Percentiles rank a stretch among this genome's conserved stretches.
phyloP scores from a whole-genome alignment of 2,888 invertebrate species.

The Athalia circularis region DNA sequence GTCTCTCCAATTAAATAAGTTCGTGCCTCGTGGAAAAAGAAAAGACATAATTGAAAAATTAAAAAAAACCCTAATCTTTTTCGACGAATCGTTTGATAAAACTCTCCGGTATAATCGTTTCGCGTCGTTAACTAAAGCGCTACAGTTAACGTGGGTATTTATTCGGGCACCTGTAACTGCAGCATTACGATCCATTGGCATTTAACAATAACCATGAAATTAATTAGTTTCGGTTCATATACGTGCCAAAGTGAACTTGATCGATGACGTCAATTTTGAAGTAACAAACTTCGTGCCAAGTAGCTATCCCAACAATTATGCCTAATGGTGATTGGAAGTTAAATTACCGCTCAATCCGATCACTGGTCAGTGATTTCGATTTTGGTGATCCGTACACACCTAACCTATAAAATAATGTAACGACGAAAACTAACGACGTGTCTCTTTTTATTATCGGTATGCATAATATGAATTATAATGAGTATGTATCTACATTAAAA shows the following conservation, averaged over 20 bases:
- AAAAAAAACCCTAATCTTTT: background rate
- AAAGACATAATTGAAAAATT: background rate
- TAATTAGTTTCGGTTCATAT: constrained; percentile 31
- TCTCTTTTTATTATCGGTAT: background rate
- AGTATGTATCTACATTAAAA: background rate
- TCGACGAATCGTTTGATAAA: too few relatives aligned
- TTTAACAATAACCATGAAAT: constrained; percentile 7
- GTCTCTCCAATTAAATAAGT: too few relatives aligned
- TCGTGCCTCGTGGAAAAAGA: too few relatives aligned
- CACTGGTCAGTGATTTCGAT: constrained; percentile 21
- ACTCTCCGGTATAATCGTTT: too few relatives aligned
- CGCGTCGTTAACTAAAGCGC: background rate
- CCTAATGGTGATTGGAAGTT: constrained; percentile 34
- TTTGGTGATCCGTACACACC: background rate
- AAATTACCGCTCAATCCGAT: constrained; percentile 29
- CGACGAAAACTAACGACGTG: constrained; percentile 24
- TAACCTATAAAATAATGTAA: background rate
- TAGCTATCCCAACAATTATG: constrained; percentile 5
- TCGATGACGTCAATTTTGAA: constrained; percentile 30
- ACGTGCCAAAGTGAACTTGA: constrained; percentile 8
- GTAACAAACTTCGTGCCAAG: constrained; percentile 24
- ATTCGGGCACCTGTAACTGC: background rate
- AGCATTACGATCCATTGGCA: background rate
- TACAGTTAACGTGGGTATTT: background rate
- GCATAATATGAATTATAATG: too few relatives aligned